These are phyloP conservation scores for Okamejei kenojei DNA, from an alignment of 2,797 vertebrate species.

Conservation along the genomic window DNA sequence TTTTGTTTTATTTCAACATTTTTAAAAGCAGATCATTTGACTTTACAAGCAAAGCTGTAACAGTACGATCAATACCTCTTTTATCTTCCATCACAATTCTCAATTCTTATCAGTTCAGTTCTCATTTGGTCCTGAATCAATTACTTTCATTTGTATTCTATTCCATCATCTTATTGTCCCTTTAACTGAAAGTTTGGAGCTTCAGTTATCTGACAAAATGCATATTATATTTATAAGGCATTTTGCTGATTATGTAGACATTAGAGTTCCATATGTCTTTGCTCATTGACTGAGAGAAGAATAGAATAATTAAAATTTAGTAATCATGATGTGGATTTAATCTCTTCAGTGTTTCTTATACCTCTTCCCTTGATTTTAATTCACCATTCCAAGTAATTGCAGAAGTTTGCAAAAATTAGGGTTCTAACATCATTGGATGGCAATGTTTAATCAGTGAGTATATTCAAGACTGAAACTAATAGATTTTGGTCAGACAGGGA, in stretches of 20 bases:
- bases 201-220: not conserved
- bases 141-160: not conserved
- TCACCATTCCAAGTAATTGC: not conserved
- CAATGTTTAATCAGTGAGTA: too few species aligned
- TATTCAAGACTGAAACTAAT: too few species aligned
- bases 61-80: not conserved
- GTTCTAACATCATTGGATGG: too few species aligned
- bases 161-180: not conserved
- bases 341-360: not conserved
- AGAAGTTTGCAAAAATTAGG: too few species aligned
- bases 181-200: not conserved
- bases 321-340: not conserved
- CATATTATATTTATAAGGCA: not conserved
- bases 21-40: not conserved
- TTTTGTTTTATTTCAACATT: not conserved
- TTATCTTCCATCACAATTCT: not conserved
- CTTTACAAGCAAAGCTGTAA: not conserved
- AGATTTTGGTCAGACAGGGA: too few species aligned
- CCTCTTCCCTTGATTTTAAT: not conserved
- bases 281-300: not conserved
- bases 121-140: slow-evolving; percentile 11
- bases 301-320: not conserved
- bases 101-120: slow-evolving; percentile 4
- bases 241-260: not conserved
- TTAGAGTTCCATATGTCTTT: not conserved